Base-by-base conservation (phyloP, 2,797 vertebrate genomes). In the Chloroceryle amazona region DNA sequence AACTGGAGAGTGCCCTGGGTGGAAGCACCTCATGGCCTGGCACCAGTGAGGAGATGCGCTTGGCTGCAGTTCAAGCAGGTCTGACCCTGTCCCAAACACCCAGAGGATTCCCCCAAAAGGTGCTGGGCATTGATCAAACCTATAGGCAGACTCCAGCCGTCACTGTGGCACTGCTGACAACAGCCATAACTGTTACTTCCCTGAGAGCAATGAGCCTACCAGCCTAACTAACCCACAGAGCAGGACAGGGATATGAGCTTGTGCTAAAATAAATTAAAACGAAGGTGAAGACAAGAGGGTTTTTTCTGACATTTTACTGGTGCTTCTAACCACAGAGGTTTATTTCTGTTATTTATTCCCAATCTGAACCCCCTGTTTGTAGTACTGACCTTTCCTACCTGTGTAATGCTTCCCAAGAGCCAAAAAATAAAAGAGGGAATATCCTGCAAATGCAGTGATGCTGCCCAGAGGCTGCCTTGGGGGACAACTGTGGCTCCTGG, bases 301-400 rank as follows among this genome's bases (percentile, higher is more conserved):
- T 86, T 92, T 28, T 46, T 60, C 67, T 73, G 82, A 80, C 58
- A 76, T 58, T 51, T 70, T 44, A 51, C 76, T 28, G 33, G 39
- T 82, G 63, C 55, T 95, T 92, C 86, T 28, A 89, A 75, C 37
- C 39, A 72, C 18, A 35, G 57, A 83, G 52, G 35, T 87, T 88
- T 57, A 46, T 81, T 96, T 90, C 86, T 57, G 29, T 65, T 74
- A 61, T 86, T 65, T 74, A 61, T 86, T 67, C 67, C 22, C 22
- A 52, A 2, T 33, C 8, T 54, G 83, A 81, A 93, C 39, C 26
- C 20, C 26, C 14, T 14, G 31, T 73, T 60, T 81, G 13, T 89
- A 85, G 65, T 29, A 39, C 70, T 41, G 90, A 91, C 76, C 61
- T 89, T 76, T 89, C 22, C 44, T 35, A 91, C 47, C 54, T 39